A percentile compares a stretch with the other conserved stretches of the same genome.
These are phyloP conservation scores for Cosmia trapezina DNA, from an alignment of 2,888 invertebrate species.

Conservation along the genomic window DNA sequence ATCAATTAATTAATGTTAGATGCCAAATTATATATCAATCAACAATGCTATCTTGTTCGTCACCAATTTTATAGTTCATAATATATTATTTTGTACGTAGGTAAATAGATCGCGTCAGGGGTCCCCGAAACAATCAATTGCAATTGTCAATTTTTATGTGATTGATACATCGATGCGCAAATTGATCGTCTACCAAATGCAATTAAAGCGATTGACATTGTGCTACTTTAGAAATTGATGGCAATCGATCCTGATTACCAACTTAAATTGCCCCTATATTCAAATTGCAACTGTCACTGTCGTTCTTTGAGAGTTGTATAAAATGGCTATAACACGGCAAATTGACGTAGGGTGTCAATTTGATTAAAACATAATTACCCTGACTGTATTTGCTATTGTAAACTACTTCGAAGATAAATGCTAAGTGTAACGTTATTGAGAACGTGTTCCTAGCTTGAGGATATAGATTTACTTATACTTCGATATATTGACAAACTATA, in stretches of 20 bases:
- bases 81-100: not conserved
- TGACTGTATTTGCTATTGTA: constrained; percentile 2
- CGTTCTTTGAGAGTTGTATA: too few species aligned
- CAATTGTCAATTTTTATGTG: too few species aligned
- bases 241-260: too few species aligned
- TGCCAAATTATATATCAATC: not conserved
- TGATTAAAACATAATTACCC: not conserved
- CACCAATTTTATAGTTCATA: constrained; percentile 1
- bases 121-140: too few species aligned
- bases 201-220: too few species aligned
- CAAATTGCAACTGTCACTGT: not conserved
- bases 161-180: too few species aligned
- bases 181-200: too few species aligned
- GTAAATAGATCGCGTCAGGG: not conserved
- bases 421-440: constrained; percentile 7
- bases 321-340: too few species aligned
- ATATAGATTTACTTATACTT: constrained; percentile 37
- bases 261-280: not conserved
- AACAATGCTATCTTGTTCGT: not conserved
- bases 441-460: constrained; percentile 36
- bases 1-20: not conserved
- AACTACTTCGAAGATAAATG: not conserved
- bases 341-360: not conserved
- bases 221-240: too few species aligned
- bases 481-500: constrained; percentile 12